Evolutionary conservation across 2,797 vertebrate species (phyloP), one percentile per base, ranked within the genome.

Genomic region (Sebastes steindachneri): DNA sequence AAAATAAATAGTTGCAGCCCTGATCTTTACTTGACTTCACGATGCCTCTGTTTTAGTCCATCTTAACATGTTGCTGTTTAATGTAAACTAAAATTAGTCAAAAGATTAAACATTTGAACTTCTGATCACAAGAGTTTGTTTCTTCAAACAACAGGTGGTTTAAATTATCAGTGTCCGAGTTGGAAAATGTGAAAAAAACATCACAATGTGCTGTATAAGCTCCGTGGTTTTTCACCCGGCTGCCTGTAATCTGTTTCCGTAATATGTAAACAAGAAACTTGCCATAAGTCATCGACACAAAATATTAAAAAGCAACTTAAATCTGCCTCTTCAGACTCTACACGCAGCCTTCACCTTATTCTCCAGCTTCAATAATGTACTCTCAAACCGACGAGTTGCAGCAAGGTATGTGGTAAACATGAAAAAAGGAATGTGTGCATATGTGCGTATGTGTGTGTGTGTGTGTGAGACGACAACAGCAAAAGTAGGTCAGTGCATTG

Each of bases 401-500:
- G 90, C 69, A 73, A 90, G 84, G 84, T 88, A 91, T 90, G 89
- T 81, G 86, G 89, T 84, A 88, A 91, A 91, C 77, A 83, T 55
- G 82, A 74, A 70, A 85, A 87, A 73, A 79, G 31, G 67, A 77
- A 55, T 45, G 76, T 75, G 80, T 35, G 81, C 28, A 28, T 11
- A 28, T 65, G 69, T 68, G 83, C 26, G 60, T 67, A 63, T 48
- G 53, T 58, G 66, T 75, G 86, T 76, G 73, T 78, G 75, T 35
- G 33, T 35, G 33, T 35, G 33, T 35, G 33, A 80, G 87, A 89
- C 84, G 79, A 92, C 84, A 89, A 88, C 83, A 87, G 87, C 66
- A 86, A 93, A 95, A 95, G 94, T 95, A 95, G 95, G 94, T 96
- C 94, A 95, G 90, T 19, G 84, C 90, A 81, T 82, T 91, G 90